phyloP scores from a whole-genome alignment of 2,797 vertebrate species.

The Paguma larvata region DNA sequence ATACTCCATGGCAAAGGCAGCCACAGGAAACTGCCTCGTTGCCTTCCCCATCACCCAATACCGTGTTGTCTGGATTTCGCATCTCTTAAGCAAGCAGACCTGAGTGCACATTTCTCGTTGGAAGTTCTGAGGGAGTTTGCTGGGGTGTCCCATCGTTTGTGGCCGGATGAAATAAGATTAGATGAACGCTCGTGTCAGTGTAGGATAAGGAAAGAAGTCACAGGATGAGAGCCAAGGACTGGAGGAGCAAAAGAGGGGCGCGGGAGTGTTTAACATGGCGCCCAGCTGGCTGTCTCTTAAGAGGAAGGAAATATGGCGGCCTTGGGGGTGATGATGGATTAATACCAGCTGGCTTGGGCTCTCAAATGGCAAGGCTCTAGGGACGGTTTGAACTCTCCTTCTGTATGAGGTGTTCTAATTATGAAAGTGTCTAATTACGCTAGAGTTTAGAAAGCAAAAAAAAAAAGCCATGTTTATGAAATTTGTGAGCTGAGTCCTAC shows the following conservation, averaged over 20 bases:
- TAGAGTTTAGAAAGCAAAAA: conserved; percentile 30
- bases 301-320: background rate
- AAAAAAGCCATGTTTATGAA: background rate
- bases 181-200: background rate
- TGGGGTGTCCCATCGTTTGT: background rate
- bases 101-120: background rate
- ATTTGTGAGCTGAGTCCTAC: background rate
- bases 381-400: conserved; percentile 10
- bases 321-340: background rate
- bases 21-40: background rate
- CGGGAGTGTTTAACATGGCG: background rate
- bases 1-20: background rate
- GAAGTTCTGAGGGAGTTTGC: conserved; percentile 3
- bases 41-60: background rate
- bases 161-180: background rate
- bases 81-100: background rate
- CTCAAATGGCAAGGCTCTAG: background rate
- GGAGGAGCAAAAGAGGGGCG: background rate
- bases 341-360: background rate
- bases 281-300: background rate
- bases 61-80: background rate
- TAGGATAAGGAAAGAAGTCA: background rate
- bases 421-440: conserved; percentile 9
- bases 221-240: background rate
- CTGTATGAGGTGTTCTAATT: conserved; percentile 46